Base-by-base conservation (phyloP, 2,797 vertebrate genomes). In the Mormyrus proboscirostris region DNA sequence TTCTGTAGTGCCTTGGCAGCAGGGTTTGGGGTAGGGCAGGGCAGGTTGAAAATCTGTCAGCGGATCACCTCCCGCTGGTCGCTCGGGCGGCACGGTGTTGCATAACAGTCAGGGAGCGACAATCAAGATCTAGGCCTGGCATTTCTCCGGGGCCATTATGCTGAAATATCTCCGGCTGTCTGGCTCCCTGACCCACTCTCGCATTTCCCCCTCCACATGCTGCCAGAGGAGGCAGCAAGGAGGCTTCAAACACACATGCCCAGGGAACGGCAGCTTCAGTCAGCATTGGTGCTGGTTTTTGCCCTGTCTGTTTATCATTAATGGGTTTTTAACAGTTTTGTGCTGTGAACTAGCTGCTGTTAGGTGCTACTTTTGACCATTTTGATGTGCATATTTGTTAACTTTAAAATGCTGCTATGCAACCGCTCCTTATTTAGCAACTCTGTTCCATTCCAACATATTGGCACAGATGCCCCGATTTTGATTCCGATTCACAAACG, bases 41-140 rank as follows among this genome's bases (percentile, higher is more conserved):
- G 69, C 53, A 25, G 50, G 65, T 55, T 33, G 22, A 57, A 44
- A n/a, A 47, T 69, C 51, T 93, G 91, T 94, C 94, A 94, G 92
- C 93, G 92, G 89, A 92, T 93, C 91, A 79, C 89, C 79, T 47
- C 22, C 16, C 76, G 73, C 62, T 53, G 51, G 51, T 86, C 86
- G 38, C 62, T 59, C 51, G 22, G n/a, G 69, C 50, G n/a, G 90
- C 94, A 92, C 79, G 16, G 89, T 91, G 90, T 96, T 95, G 90
- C 93, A 92, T 95, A 95, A 95, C 93, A 89, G 85, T 57, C 50
- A 25, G 22, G 91, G 10, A 91, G 93, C 94, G 94, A 94, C 94
- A 93, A 93, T 90, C 87, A 92, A 94, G 94, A 95, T 95, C 93
- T 95, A 93, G 91, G 94, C 92, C 89, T 92, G 92, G 93, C 94